Evolutionary conservation across 2,113 vertebrate species (phyloP), one percentile per base, ranked within the genome.

Genomic region (Actenoides lindsayi): DNA sequence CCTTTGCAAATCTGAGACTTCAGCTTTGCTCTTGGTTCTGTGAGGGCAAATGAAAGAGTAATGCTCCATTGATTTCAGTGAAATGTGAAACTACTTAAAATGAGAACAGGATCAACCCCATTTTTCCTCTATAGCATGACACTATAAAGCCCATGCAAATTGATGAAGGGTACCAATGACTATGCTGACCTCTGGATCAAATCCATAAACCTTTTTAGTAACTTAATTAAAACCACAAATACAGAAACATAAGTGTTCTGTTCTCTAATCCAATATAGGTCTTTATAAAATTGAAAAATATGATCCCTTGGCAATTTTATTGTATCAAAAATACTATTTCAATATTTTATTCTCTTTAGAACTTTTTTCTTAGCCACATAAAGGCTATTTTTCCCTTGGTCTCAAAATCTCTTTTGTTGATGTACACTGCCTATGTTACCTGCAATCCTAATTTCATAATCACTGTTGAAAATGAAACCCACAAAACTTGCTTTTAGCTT

Each of bases 81-180:
- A 94, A 91, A 94, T 60, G 31, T 87, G 59, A 94, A 95, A 82
- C 62, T 60, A 48, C 57, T 84, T 53, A 76, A 96, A 89, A 85
- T 89, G 84, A 85, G 75, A 73, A 54, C 33, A 85, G 31, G 35
- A 69, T 83, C 74, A 84, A 79, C 74, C 53, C 81, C 53, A 53
- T 90, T 93, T 94, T 93, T 79, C 51, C 65, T 95, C 39, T 91
- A 51, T 27, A 89, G 12, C 73, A 56, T 64, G 77, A 84, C 64
- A 44, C 69, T 87, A 27, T 89, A 94, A 97, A 94, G 82, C 62
- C 70, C 90, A 95, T 96, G 96, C 70, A 89, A 69, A 90, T 95
- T 83, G 94, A 13, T 95, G 89, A 84, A 82, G 76, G 44, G 19
- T 94, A 75, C 86, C 76, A 75, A 50, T 95, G 94, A 87, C 62